phyloP scores from a whole-genome alignment of 2,797 vertebrate species.

The Crocidura indochinensis region DNA sequence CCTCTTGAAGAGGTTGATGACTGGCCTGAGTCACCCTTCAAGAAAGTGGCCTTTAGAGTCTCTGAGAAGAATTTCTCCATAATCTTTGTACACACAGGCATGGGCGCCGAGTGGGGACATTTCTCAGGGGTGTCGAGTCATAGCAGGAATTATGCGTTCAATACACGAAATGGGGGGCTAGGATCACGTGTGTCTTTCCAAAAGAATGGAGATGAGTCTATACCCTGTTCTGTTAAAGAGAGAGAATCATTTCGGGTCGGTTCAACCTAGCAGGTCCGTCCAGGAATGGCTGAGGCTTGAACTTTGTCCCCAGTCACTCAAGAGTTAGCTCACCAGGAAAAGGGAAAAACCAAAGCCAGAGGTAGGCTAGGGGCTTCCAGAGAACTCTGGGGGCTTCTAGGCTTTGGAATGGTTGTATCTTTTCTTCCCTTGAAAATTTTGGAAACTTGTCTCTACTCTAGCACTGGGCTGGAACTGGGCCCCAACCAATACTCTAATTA shows the following conservation, averaged over 20 bases:
- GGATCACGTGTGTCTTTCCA: no score
- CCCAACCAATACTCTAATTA: no score
- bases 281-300: not conserved
- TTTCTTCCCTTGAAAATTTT: not conserved
- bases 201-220: no score
- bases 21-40: not conserved
- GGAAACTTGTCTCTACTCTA: not conserved
- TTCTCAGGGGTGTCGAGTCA: constrained; percentile 32
- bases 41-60: not conserved
- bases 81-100: not conserved
- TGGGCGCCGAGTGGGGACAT: no score
- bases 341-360: no score
- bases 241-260: not conserved
- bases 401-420: not conserved
- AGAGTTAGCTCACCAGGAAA: no score
- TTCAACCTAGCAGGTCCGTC: not conserved
- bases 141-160: not conserved
- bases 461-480: no score
- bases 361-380: no score
- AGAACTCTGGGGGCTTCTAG: not conserved
- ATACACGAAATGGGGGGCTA: not conserved
- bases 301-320: not conserved
- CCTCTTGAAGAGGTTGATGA: not conserved
- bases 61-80: not conserved
- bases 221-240: no score